Evolutionary conservation across 2,797 vertebrate species (phyloP).

Genomic region (Melanotaenia parkinsoni): DNA sequence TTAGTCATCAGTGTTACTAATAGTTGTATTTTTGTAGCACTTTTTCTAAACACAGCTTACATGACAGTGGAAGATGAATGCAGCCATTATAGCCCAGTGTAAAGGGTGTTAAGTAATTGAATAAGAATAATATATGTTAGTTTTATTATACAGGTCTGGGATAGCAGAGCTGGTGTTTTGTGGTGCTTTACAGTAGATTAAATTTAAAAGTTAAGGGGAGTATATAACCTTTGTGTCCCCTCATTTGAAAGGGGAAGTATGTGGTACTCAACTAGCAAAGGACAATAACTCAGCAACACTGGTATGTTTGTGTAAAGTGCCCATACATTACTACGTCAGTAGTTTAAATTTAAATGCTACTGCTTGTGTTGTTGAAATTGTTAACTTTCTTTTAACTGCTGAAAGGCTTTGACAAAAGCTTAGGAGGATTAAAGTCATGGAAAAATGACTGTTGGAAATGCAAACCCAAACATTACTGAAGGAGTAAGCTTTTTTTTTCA

Average conservation of each 20-base stretch:
- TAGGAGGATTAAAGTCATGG: slow-evolving; percentile 49
- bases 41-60: slow-evolving; percentile 44
- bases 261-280: slow-evolving; percentile 22
- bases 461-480: slow-evolving; percentile 4
- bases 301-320: slow-evolving; percentile 69
- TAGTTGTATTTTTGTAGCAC: slow-evolving; percentile 38
- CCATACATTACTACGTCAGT: slow-evolving; percentile 70
- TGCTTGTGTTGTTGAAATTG: slow-evolving; percentile 69
- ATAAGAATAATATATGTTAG: slow-evolving; percentile 6
- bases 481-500: slow-evolving; percentile 12
- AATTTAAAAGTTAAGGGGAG: background rate
- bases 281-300: slow-evolving; percentile 63
- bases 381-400: slow-evolving; percentile 68
- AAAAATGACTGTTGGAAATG: slow-evolving; percentile 8
- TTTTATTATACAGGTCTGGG: slow-evolving; percentile 12
- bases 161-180: background rate
- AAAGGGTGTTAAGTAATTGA: slow-evolving; percentile 26
- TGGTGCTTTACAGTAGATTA: background rate
- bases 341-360: slow-evolving; percentile 67
- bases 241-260: slow-evolving; percentile 11
- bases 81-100: slow-evolving; percentile 27
- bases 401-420: slow-evolving; percentile 93
- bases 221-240: background rate
- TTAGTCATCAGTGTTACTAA: slow-evolving; percentile 43
- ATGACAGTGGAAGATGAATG: slow-evolving; percentile 40